Evolutionary conservation across 2,797 vertebrate species (phyloP), one percentile per base, ranked within the genome.

Genomic region (Schizopygopsis malacanthus): DNA sequence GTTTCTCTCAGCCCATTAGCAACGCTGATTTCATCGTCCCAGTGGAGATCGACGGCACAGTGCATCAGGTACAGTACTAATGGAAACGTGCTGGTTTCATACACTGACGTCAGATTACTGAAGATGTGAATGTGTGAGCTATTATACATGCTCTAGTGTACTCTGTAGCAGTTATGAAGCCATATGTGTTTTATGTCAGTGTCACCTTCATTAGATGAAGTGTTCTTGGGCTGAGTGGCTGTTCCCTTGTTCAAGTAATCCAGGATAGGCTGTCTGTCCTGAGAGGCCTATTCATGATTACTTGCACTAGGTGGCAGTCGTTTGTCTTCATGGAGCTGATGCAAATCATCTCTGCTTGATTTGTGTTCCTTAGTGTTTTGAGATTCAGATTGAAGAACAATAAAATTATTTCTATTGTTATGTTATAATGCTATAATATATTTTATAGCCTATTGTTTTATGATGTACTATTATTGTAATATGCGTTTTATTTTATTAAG

Each of bases 1-100:
- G 86, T 91, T 90, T 92, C 88, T 91, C 89, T 61, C 87, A 99
- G 98, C 98, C 98, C 87, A 99, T 99, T 94, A 97, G 96, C 93
- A 99, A 99, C 9, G 98, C 98, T 79, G 98, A 99, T 93, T 99
- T 99, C 93, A 99, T 99, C 69, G 98, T 99, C 92, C 98, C 98
- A 0, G 98, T 99, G 93, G 98, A 99, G 94, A 99, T 99, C 18
- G 98, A 99, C 90, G 98, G 98, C 92, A 99, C 97, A 9, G 96
- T 99, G 95, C 98, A 99, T 95, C 98, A 99, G 97, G 98, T 99
- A 95, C 45, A 54, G 52, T 84, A 80, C 37, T 56, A 6, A 13
- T 45, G 75, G 39, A 85, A 86, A 61, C 86, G 87, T 61, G 85
- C 83, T 83, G n/a, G 59, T 63, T 33, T 76, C 28, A 11, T 12